A percentile compares a stretch with the other conserved stretches of the same genome.
These are phyloP conservation scores for Parasteatoda tepidariorum DNA, from an alignment of 1,140 invertebrate species.

Conservation along the genomic window DNA sequence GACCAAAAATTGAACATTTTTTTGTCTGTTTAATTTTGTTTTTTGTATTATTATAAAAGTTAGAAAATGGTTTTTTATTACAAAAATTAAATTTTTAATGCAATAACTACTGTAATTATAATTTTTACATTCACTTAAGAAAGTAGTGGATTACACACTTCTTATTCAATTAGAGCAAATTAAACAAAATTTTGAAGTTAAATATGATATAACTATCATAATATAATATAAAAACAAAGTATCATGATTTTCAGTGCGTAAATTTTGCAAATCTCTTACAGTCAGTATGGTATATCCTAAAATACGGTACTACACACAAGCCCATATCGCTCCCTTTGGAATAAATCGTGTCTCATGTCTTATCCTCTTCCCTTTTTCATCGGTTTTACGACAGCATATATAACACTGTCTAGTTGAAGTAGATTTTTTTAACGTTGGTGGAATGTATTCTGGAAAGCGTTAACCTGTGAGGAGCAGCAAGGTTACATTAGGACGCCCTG, in stretches of 20 bases:
- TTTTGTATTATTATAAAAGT: neutral
- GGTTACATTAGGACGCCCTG: neutral
- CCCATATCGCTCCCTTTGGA: neutral
- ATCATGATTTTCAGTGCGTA: neutral
- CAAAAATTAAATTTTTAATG: neutral
- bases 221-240: neutral
- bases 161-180: neutral
- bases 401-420: conserved; percentile 39
- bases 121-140: neutral
- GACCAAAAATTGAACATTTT: neutral
- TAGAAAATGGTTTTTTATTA: neutral
- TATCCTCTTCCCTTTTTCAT: neutral
- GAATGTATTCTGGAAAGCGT: conserved; percentile 20
- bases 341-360: neutral
- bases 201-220: neutral
- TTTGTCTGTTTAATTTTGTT: neutral
- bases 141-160: neutral
- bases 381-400: conserved; percentile 14
- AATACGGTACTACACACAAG: neutral
- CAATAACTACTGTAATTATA: neutral
- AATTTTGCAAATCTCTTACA: too few species aligned
- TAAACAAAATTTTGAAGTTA: neutral
- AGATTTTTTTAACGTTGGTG: conserved; percentile 33
- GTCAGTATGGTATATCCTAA: neutral
- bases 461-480: conserved; percentile 1